Percentiles rank a stretch among this genome's conserved stretches.
Evolutionary conservation across 2,888 invertebrate species (phyloP).

Genomic region (Laspeyria flexula): DNA sequence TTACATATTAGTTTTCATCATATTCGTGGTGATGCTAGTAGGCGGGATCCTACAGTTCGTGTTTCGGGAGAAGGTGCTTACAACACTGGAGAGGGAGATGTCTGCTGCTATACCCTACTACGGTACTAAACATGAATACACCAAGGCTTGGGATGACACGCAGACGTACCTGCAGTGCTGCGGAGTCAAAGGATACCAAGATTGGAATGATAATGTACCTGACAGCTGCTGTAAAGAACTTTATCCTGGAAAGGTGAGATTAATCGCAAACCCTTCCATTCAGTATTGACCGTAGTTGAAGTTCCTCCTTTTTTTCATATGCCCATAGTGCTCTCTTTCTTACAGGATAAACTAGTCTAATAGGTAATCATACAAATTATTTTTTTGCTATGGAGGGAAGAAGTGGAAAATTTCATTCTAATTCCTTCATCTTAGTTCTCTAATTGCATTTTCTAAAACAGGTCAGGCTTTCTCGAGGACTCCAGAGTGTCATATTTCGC

Average conservation of each 20-base stretch:
- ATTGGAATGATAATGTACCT: conserved; percentile 91
- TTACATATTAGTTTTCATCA: conserved; percentile 94
- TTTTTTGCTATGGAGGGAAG: no score
- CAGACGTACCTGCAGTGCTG: conserved; percentile 95
- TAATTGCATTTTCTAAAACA: no score
- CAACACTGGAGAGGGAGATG: conserved; percentile 92
- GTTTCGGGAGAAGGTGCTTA: conserved; percentile 93
- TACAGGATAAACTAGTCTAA: no score
- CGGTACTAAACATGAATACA: conserved; percentile 89
- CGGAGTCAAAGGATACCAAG: conserved; percentile 90
- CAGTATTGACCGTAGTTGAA: no score
- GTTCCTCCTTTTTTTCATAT: no score
- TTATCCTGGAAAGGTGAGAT: conserved; percentile 83
- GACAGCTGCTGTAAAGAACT: conserved; percentile 91
- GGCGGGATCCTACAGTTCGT: conserved; percentile 97
- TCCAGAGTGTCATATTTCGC: no score
- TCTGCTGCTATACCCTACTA: conserved; percentile 91
- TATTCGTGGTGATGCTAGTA: conserved; percentile 95
- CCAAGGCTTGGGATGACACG: conserved; percentile 95
- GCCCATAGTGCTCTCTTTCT: no score
- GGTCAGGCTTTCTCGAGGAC: no score
- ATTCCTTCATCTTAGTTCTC: no score
- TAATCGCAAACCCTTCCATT: no score
- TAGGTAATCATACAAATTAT: no score
- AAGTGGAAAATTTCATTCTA: no score